Base-by-base conservation (phyloP, 1,140 invertebrate species). In the Manduca sexta region DNA sequence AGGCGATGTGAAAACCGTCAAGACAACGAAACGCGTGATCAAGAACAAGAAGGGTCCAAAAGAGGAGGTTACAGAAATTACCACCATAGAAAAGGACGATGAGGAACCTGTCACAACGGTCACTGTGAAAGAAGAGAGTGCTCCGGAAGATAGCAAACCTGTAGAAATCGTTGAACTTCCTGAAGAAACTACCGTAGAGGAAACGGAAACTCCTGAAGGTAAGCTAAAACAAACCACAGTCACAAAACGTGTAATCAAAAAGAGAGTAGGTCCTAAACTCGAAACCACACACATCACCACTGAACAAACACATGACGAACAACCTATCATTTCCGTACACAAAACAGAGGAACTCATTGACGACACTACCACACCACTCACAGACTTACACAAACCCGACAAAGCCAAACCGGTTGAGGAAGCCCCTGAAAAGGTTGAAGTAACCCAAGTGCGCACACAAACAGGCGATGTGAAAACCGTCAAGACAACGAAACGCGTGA, bases 261-360 rank as follows among this genome's bases (percentile, higher is more conserved):
- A 67, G 18, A 60, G 65, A 50, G 72, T 65, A 8, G 64, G 62
- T 45, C 31, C 33, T 1, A 30, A 77, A 47, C 69, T 83, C 58
- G 60, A 63, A 46, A 61, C 68, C 21, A 64, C 74, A 15, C 70
- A 84, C 64, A 69, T 74, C 42, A 57, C 78, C 13, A 80, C 77
- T 37, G 63, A 83, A 55, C 63, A 74, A 62, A 21, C 50, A 17
- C 48, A 52, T 12, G 46, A 57, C 18, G 13, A 50, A 47, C 15
- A 53, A 56, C 48, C 52, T 10, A 37, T 56, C 38, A 33, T 38
- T 8, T 17, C 30, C n/a, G 49, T 45, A 26, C 41, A 43, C 26
- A 45, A 12, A 46, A 62, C 41, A 30, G 21, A 43, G 5, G 41
- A 43, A 43, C n/a, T 18, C 41, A 43, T 21, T 14, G 21, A 43